Evolutionary conservation across 1,140 invertebrate genomes (phyloP).

Genomic region (Leptinotarsa texana): DNA sequence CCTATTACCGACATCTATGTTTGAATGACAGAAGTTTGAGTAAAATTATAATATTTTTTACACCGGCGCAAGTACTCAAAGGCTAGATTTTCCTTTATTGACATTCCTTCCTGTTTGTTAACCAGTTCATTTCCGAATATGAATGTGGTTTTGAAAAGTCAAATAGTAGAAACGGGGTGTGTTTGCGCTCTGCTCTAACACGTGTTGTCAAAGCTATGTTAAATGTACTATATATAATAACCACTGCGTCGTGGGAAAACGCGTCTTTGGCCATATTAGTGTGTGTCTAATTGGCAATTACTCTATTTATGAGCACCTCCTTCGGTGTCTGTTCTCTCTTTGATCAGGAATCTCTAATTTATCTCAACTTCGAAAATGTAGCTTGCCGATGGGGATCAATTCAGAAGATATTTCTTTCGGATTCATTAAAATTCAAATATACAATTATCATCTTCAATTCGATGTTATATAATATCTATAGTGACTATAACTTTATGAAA

Average conservation of each 20-base stretch:
- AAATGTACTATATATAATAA: constrained; percentile 19
- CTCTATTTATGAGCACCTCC: constrained; percentile 21
- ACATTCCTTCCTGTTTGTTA: background rate
- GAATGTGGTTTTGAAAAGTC: background rate
- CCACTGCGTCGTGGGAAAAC: constrained; percentile 17
- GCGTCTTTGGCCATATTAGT: constrained; percentile 13
- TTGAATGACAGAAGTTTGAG: no score
- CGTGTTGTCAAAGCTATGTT: constrained; percentile 12
- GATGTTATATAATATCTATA: no score
- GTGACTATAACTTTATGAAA: no score
- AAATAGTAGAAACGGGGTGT: background rate
- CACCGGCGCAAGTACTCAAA: no score
- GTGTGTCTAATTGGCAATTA: constrained; percentile 27
- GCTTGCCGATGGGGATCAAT: no score
- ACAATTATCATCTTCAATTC: no score
- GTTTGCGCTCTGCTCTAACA: background rate
- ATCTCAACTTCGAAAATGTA: no score
- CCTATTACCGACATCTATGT: no score
- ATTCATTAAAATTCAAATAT: no score
- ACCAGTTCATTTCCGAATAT: background rate
- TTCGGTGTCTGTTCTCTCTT: background rate
- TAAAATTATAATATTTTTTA: no score
- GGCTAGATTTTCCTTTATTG: background rate
- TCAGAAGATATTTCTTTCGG: no score
- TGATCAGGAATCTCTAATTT: background rate